phyloP scores from a whole-genome alignment of 2,797 vertebrate genomes.

The Potorous gilbertii region DNA sequence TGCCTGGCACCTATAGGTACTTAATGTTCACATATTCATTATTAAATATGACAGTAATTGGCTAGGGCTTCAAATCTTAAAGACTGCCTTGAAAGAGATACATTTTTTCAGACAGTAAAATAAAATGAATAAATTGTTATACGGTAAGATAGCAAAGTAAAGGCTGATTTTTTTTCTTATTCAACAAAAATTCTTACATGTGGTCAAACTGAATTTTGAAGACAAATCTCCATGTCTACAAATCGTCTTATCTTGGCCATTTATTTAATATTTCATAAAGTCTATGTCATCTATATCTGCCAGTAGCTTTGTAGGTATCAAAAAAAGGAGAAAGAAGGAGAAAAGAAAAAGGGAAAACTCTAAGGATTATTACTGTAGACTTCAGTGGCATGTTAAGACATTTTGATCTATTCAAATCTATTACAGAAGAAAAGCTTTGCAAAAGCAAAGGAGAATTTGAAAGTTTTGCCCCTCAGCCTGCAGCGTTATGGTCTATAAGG shows the following conservation, averaged over 20 bases:
- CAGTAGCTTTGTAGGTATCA: conserved; percentile 36
- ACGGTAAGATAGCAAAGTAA: conserved; percentile 43
- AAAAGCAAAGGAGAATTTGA: conserved; percentile 53
- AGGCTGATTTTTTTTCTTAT: conserved; percentile 13
- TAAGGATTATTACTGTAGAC: conserved; percentile 56
- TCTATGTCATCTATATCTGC: conserved; percentile 26
- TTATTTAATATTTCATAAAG: conserved; percentile 62
- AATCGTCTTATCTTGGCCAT: conserved; percentile 33
- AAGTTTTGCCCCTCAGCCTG: conserved; percentile 38
- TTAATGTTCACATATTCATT: not conserved
- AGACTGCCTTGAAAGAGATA: not conserved
- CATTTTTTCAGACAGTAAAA: not conserved
- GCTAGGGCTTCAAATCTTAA: not conserved
- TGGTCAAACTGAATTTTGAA: conserved; percentile 47
- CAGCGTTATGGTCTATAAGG: not conserved
- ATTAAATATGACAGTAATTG: not conserved
- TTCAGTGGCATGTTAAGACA: conserved; percentile 54
- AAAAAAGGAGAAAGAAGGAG: conserved; percentile 38
- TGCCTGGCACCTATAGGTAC: not conserved
- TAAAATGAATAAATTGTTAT: not conserved
- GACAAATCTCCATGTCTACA: conserved; percentile 55
- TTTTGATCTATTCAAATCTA: conserved; percentile 63
- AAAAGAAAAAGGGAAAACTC: conserved; percentile 49
- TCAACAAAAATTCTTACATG: conserved; percentile 33
- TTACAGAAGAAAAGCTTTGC: conserved; percentile 43